Evolutionary conservation across 2,888 invertebrate species (phyloP).

Genomic region (Plemyria rubiginata): DNA sequence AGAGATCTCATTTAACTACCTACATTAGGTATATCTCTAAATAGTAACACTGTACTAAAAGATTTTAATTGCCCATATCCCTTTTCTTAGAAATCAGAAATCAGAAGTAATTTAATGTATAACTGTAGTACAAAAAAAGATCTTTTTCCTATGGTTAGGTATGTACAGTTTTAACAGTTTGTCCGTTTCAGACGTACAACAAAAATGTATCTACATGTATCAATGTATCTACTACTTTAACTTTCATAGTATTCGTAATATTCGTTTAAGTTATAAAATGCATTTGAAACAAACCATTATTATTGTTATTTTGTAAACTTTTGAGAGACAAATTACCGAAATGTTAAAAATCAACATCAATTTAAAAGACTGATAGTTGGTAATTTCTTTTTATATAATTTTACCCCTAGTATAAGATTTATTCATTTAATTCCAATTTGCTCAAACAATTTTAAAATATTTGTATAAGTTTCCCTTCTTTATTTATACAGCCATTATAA

Average conservation of each 20-base stretch:
- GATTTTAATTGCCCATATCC: conserved; percentile 28
- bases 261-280: no score
- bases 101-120: no score
- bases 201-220: no score
- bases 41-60: conserved; percentile 30
- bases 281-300: no score
- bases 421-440: conserved; percentile 81
- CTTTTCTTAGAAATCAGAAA: no score
- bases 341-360: conserved; percentile 84
- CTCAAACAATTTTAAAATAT: conserved; percentile 73
- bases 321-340: conserved; percentile 80
- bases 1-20: neutral
- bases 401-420: conserved; percentile 82
- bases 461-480: conserved; percentile 61
- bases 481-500: conserved; percentile 61
- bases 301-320: conserved; percentile 78
- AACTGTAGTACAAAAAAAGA: no score
- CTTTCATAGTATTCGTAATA: no score
- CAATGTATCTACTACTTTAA: no score
- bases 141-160: no score
- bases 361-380: conserved; percentile 86
- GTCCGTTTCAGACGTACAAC: no score
- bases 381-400: conserved; percentile 83
- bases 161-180: no score
- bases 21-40: neutral